A percentile compares a stretch with the other conserved stretches of the same genome.
Evolutionary conservation across 23 tunicate genomes (phyloP).

Genomic region (Botrylloides violaceus): DNA sequence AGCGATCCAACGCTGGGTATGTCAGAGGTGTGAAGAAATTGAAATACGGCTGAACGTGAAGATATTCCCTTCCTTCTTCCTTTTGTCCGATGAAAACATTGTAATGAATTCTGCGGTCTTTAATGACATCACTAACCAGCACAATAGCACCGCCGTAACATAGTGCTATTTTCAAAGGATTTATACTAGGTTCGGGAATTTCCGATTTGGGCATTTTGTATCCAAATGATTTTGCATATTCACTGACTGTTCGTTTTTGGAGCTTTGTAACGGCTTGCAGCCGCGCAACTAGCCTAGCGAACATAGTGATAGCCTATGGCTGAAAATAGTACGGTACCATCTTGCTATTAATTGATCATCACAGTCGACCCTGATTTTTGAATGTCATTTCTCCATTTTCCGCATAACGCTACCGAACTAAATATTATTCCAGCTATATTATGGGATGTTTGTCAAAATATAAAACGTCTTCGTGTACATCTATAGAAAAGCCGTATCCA

Average conservation of each 20-base stretch:
- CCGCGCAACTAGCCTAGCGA: not conserved
- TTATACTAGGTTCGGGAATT: not conserved
- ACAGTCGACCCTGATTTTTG: too few relatives aligned
- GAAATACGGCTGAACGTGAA: not conserved
- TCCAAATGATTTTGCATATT: not conserved
- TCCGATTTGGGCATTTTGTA: not conserved
- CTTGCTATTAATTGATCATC: too few relatives aligned
- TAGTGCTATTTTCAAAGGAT: not conserved
- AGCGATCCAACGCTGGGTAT: not conserved
- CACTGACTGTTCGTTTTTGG: not conserved
- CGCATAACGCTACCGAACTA: too few relatives aligned
- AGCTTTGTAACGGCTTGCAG: not conserved
- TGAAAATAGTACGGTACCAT: too few relatives aligned
- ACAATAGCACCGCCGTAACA: not conserved
- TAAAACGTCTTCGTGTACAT: too few relatives aligned
- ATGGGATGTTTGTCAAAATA: too few relatives aligned
- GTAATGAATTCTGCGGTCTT: conserved; percentile 5
- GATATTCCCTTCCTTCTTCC: conserved; percentile 16
- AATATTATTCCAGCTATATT: too few relatives aligned
- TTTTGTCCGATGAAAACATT: not conserved
- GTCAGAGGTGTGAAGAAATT: not conserved
- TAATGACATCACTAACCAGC: not conserved
- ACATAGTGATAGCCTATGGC: too few relatives aligned
- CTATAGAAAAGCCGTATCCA: too few relatives aligned
- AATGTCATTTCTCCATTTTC: too few relatives aligned